Base-by-base conservation (phyloP, 2,888 invertebrate genomes). In the Hoplodrina blanda region DNA sequence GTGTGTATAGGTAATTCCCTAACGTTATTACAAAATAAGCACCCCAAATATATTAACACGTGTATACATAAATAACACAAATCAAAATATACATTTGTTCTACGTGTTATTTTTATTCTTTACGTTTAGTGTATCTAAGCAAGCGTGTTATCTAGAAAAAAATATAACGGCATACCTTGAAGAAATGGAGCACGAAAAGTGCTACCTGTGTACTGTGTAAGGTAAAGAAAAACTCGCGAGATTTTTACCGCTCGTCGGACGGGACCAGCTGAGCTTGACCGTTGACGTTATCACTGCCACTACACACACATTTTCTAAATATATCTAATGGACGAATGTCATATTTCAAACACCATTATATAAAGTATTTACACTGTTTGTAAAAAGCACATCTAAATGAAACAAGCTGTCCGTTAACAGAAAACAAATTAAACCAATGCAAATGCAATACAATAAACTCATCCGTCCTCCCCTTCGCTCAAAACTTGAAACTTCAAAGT, bases 241-340 rank as follows among this genome's bases (percentile, higher is more conserved):
- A 93, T 92, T 94, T 92, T 95, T 95, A 95, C 95, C 95, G 94
- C 95, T 95, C 93, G 90, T 91, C 89, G 80, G 83, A 90, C 88
- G 82, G 80, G 90, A 91, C 92, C 95, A 96, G 95, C 95, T 95
- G 96, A 94, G 94, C 94, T 94, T 94, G 94, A 95, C 94, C 88
- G 88, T 90, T 89, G 93, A 92, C 90, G 92, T 91, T 95, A 94
- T 91, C 93, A 94, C 92, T 90, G 88, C 81, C 87, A 88, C 84
- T 82, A 78, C 80, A 87, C 88, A 78, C 83, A 85, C 86, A 83
- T 73, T 78, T 81, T 75, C 75, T 76, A 70, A 74, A 68, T 73
- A 54, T 50, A 77, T 62, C 33, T 74, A 72, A 68, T 62, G 70
- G 69, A 69, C 62, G 50, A 81, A 78, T 69, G 53, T 66, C 53